A percentile compares a stretch with the other conserved stretches of the same genome.
These are phyloP conservation scores for Hephaestus fuliginosus DNA, from an alignment of 2,797 vertebrate genomes.

Conservation along the genomic window DNA sequence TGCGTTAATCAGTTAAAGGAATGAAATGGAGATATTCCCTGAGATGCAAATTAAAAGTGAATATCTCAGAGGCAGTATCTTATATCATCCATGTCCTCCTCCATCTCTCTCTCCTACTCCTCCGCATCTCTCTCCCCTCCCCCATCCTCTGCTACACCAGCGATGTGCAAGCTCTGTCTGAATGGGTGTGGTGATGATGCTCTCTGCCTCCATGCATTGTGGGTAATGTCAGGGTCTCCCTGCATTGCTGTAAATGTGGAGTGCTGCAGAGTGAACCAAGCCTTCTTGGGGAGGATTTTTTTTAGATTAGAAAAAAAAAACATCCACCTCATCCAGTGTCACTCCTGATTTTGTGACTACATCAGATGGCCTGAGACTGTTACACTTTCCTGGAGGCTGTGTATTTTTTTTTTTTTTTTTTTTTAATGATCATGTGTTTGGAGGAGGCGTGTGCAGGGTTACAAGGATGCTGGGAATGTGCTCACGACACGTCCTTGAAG, in stretches of 20 bases:
- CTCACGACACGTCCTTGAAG: slow-evolving; percentile 68
- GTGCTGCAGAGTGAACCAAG: slow-evolving; percentile 35
- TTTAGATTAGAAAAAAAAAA: slow-evolving; percentile 3
- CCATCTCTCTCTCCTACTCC: slow-evolving; percentile 57
- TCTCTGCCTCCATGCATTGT: slow-evolving; percentile 79
- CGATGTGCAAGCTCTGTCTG: slow-evolving; percentile 64
- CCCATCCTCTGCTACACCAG: slow-evolving; percentile 77
- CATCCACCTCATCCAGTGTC: slow-evolving; percentile 17
- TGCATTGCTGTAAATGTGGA: slow-evolving; percentile 80
- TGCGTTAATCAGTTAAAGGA: slow-evolving; percentile 28
- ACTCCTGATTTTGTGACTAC: slow-evolving; percentile 24
- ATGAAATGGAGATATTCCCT: slow-evolving; percentile 24
- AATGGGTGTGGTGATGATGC: slow-evolving; percentile 86
- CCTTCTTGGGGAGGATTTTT: slow-evolving; percentile 16
- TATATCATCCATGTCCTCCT: slow-evolving; percentile 66
- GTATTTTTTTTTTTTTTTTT: background rate
- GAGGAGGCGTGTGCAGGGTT: slow-evolving; percentile 56
- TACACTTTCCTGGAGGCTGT: slow-evolving; percentile 29
- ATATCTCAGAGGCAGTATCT: slow-evolving; percentile 55
- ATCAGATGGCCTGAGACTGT: slow-evolving; percentile 33
- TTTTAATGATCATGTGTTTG: slow-evolving; percentile 33
- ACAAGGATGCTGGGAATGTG: slow-evolving; percentile 49
- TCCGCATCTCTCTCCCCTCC: slow-evolving; percentile 77
- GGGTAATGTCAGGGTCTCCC: slow-evolving; percentile 83
- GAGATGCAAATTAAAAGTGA: slow-evolving; percentile 55